Conservation (phyloP, 1,140 invertebrate species). For the Bombus pyrosoma region DNA sequence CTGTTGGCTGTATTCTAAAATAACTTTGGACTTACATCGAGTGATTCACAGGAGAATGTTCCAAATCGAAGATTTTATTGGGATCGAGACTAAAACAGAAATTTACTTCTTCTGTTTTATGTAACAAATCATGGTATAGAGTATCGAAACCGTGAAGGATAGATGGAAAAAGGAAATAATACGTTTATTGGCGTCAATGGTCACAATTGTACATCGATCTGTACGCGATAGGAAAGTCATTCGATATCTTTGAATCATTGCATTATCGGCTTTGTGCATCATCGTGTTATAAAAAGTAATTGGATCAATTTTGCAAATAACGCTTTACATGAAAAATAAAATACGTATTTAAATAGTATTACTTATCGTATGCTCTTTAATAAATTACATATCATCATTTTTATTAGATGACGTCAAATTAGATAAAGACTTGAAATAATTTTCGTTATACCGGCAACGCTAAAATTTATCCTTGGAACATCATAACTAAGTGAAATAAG, state of each 20-base stretch:
- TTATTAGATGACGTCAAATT: too few species aligned
- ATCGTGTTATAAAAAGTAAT: background rate
- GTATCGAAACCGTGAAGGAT: background rate
- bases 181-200: background rate
- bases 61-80: background rate
- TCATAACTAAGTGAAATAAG: background rate
- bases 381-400: too few species aligned
- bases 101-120: background rate
- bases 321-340: fast-evolving
- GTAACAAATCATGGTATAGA: background rate
- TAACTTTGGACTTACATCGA: background rate
- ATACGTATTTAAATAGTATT: too few species aligned
- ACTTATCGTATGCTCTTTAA: too few species aligned
- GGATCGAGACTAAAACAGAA: background rate
- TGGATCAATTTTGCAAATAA: background rate
- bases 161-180: background rate
- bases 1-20: too few species aligned
- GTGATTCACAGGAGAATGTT: background rate
- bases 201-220: background rate
- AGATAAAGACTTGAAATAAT: background rate
- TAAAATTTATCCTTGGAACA: too few species aligned
- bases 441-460: too few species aligned
- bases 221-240: background rate
- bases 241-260: background rate
- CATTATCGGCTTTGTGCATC: background rate